phyloP scores from a whole-genome alignment of 2,113 vertebrate species.

The Numenius arquata region DNA sequence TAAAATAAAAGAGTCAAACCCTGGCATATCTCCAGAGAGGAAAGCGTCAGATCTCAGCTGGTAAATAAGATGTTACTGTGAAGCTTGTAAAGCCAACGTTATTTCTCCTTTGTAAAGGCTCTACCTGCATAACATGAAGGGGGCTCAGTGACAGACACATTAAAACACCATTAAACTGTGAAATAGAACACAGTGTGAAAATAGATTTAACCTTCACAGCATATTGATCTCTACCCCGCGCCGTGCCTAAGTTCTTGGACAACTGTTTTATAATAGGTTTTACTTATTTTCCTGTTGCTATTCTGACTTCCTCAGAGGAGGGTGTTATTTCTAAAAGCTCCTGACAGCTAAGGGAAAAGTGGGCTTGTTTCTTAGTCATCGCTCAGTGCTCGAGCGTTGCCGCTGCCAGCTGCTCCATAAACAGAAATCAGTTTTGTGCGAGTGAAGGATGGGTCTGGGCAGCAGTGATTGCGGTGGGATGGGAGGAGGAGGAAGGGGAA shows the following conservation, averaged over 20 bases:
- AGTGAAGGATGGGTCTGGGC: conserved; percentile 61
- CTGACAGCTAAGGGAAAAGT: conserved; percentile 75
- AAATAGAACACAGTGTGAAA: conserved; percentile 88
- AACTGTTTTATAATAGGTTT: conserved; percentile 86
- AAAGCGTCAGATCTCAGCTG: conserved; percentile 68
- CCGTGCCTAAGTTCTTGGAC: conserved; percentile 79
- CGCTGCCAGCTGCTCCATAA: conserved; percentile 67
- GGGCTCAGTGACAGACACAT: conserved; percentile 85
- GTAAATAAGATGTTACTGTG: conserved; percentile 80
- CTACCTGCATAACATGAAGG: conserved; percentile 79
- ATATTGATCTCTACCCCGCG: conserved; percentile 75
- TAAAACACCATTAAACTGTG: conserved; percentile 90
- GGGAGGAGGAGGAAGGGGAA: conserved; percentile 39
- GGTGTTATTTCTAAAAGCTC: conserved; percentile 79
- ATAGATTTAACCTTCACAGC: conserved; percentile 89
- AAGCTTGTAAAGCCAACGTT: conserved; percentile 66
- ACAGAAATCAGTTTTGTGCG: conserved; percentile 68
- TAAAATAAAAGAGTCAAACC: conserved; percentile 27
- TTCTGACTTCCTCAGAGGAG: conserved; percentile 80
- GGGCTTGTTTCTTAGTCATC: conserved; percentile 64
- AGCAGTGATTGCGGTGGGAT: conserved; percentile 57
- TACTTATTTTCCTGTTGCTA: conserved; percentile 82
- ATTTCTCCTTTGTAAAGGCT: conserved; percentile 73
- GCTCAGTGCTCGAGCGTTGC: conserved; percentile 51
- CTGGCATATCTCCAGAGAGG: conserved; percentile 28